These are phyloP conservation scores for Eilema griseolum DNA, from an alignment of 2,888 invertebrate species.

Conservation along the genomic window DNA sequence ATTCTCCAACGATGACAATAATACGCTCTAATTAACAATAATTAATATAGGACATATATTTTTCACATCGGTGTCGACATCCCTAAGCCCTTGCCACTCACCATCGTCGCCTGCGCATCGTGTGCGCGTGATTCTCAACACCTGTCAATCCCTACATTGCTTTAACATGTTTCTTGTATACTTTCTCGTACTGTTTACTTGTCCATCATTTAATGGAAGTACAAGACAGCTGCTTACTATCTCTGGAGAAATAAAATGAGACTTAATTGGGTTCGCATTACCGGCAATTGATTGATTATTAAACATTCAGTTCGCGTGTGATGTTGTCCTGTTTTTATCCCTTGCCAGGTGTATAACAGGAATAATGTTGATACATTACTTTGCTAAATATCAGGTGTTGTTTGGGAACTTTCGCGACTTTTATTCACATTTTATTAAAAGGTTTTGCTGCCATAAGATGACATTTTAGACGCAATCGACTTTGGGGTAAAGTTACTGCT, in stretches of 20 bases:
- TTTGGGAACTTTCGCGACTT: background rate
- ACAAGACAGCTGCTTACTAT: slow-evolving; percentile 11
- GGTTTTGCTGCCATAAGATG: too few species aligned
- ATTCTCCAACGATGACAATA: slow-evolving; percentile 7
- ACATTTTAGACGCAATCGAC: too few species aligned
- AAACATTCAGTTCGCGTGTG: background rate
- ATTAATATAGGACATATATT: background rate
- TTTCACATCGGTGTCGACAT: slow-evolving; percentile 8
- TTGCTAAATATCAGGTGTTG: background rate
- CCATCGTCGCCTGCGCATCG: slow-evolving; percentile 5
- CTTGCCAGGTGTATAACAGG: background rate
- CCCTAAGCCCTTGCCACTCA: slow-evolving; percentile 1
- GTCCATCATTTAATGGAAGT: slow-evolving; percentile 17
- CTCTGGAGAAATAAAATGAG: background rate
- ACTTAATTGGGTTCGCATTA: slow-evolving; percentile 3
- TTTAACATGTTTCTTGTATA: slow-evolving; percentile 9
- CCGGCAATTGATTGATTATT: background rate
- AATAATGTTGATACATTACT: background rate
- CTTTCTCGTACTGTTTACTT: slow-evolving; percentile 1
- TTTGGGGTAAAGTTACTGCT: too few species aligned
- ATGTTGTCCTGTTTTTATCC: background rate
- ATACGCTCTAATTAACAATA: slow-evolving; percentile 15
- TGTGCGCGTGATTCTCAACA: slow-evolving; percentile 12
- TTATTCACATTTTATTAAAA: background rate
- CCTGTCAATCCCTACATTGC: slow-evolving; percentile 19